Evolutionary conservation across 2,797 vertebrate genomes (phyloP), one percentile per base, ranked within the genome.

Genomic region (Heliangelus exortis): DNA sequence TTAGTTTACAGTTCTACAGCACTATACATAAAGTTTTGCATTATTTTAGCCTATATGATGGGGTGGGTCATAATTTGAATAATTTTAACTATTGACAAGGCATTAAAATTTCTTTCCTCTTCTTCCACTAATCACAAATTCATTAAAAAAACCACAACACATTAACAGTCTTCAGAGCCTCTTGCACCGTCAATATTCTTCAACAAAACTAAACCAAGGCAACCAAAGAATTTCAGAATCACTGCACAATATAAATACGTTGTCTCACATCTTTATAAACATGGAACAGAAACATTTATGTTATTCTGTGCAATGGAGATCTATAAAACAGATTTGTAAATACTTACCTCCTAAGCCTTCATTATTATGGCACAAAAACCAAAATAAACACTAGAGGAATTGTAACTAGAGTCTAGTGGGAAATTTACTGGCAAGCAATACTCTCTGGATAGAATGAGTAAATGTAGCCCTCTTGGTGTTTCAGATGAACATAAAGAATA

Each of bases 71-170:
- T 51, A 11, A 54, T 33, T 75, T 4, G 3, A 79, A 87, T 53
- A 1, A 65, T 25, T 79, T 76, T 76, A 76, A 83, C 16, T 75
- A 31, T 9, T 63, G 36, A 58, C 6, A 51, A 29, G 55, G 36
- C 14, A 67, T 29, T 50, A 2, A 47, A 12, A 28, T 71, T 92
- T 61, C 43, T 22, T 75, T 74, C 18, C 28, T 62, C 43, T 68
- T 84, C 28, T 10, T 68, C 28, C 20, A 58, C 22, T 66, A 45
- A 45, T 25, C n/a, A 15, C 15, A 71, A 45, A 66, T 47, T 39
- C 4, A 36, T 6, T 0, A 47, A 33, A 53, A 73, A 74, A 4
- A 1, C 0, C 28, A 7, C 53, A 39, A 9, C 65, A 54, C 7
- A 26, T 39, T 36, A 79, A 39, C 18, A 10, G 31, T 48, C 72